phyloP scores from a whole-genome alignment of 2,888 invertebrate genomes.

The Drosophila maculinotata region DNA sequence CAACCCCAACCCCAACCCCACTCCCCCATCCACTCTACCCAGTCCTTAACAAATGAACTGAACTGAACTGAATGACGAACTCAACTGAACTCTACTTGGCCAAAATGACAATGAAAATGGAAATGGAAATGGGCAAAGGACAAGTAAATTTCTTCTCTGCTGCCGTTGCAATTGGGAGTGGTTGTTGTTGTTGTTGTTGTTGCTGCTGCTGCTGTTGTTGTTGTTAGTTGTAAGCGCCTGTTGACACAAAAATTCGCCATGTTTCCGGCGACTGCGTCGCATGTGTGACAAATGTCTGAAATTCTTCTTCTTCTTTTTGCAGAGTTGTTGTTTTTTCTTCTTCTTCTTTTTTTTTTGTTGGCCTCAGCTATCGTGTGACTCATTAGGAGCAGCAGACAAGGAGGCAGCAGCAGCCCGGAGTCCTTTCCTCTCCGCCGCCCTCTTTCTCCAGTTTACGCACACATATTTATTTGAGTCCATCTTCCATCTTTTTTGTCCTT shows the following conservation, averaged over 20 bases:
- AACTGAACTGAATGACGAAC: slow-evolving; percentile 53
- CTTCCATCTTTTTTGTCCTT: slow-evolving; percentile 9
- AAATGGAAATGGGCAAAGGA: slow-evolving; percentile 9
- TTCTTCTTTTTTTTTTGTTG: neutral
- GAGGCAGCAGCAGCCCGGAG: neutral
- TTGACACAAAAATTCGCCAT: slow-evolving; percentile 73
- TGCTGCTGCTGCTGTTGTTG: slow-evolving; percentile 5
- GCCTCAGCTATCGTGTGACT: slow-evolving; percentile 55
- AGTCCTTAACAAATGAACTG: slow-evolving; percentile 33
- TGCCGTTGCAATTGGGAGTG: slow-evolving; percentile 28
- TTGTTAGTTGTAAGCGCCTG: slow-evolving; percentile 56
- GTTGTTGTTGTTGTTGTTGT: slow-evolving; percentile 14
- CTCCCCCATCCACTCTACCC: neutral
- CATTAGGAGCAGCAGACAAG: slow-evolving; percentile 59
- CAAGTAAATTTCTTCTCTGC: slow-evolving; percentile 29
- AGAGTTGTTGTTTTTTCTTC: slow-evolving; percentile 15
- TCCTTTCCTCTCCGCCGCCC: neutral
- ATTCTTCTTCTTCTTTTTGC: slow-evolving; percentile 36
- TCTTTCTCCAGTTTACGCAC: slow-evolving; percentile 9
- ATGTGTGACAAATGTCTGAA: slow-evolving; percentile 77
- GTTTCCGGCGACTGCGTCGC: slow-evolving; percentile 69
- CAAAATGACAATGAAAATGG: slow-evolving; percentile 19
- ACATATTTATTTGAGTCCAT: slow-evolving; percentile 44
- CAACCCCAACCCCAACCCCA: neutral
- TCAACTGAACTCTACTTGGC: slow-evolving; percentile 56